Evolutionary conservation across 2,888 invertebrate genomes (phyloP).

Genomic region (Pteria penguin): DNA sequence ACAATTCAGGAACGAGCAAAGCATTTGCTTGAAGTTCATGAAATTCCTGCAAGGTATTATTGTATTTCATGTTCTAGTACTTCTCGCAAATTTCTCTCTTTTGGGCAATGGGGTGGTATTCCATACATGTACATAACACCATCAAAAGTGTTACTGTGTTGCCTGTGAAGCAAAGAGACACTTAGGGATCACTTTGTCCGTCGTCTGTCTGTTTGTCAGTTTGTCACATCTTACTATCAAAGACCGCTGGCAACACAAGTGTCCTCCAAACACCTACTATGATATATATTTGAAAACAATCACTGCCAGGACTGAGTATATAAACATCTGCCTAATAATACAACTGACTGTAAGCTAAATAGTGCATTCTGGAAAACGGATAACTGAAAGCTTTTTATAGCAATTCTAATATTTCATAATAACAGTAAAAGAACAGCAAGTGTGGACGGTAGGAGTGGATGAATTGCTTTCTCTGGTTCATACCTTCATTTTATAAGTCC

Average conservation of each 20-base stretch:
- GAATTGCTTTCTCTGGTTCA: no score
- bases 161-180: not conserved
- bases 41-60: slow-evolving; percentile 15
- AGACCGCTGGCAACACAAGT: not conserved
- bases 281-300: not conserved
- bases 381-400: not conserved
- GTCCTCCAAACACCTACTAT: not conserved
- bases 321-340: not conserved
- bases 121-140: not conserved
- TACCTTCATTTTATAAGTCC: no score
- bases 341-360: not conserved
- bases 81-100: not conserved
- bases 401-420: not conserved
- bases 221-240: not conserved
- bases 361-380: not conserved
- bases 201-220: not conserved
- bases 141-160: not conserved
- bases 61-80: not conserved
- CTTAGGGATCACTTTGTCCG: no score
- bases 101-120: not conserved
- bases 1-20: slow-evolving; percentile 14
- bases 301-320: no score
- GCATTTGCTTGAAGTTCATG: slow-evolving; percentile 14
- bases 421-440: not conserved
- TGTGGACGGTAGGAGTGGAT: not conserved